Base-by-base conservation (phyloP, 2,888 invertebrate genomes). In the Eremobia ochroleuca region DNA sequence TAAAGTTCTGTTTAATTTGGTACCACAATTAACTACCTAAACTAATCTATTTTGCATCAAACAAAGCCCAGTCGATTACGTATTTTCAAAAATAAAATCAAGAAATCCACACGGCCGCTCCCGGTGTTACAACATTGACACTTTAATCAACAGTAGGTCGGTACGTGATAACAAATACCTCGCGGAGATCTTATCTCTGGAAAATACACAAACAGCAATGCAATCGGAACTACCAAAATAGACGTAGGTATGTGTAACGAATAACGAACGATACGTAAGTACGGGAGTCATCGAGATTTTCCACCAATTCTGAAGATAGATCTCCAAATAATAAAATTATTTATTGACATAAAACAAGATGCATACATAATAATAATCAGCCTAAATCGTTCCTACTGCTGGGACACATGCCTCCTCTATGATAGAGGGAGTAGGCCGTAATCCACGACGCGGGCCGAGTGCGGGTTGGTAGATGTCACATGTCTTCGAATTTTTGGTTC, bases 151-250 rank as follows among this genome's bases (percentile, higher is more conserved):
- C 89, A 71, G 65, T 46, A 59, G 11, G 13, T 46, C 65, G 37
- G 62, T 18, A 66, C 18, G n/a, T 72, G 85, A 87, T 88, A 86
- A 77, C 52, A 52, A 67, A 72, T 31, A 49, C 69, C 64, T 79
- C 55, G 59, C n/a, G 0, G 28, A 83, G 84, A 86, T 81, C 77
- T 79, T 85, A 87, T 85, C 79, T 73, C 58, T 43, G 28, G 59
- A 77, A 77, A 68, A 68, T 72, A 59, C 37, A 34, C n/a, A 34
- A 55, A 64, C n/a, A 40, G 31, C 34, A 68, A 52, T 67, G 61
- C 72, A 69, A 72, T 59, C 40, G 34, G 43, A 34, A 58, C 34
- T 18, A n/a, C 37, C 18, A 65, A 72, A 64, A 46, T 25, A 64
- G 13, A 76, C 66, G 21, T 59, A n/a, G 5, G 15, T 31, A 25